Percentiles rank a stretch among this genome's conserved stretches.
Conservation (phyloP, 2,888 invertebrate species). For the Limenitis camilla region DNA sequence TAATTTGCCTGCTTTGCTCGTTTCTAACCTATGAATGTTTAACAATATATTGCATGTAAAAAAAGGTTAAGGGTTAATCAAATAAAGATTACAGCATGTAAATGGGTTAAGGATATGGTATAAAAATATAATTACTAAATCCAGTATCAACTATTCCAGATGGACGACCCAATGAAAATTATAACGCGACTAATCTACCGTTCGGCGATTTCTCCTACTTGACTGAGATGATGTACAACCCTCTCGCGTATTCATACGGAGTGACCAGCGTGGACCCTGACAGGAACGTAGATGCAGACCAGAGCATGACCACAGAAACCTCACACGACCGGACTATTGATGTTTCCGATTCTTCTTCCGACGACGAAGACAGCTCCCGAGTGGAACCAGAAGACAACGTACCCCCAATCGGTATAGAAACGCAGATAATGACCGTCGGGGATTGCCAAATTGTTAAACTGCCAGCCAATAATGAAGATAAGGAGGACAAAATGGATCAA, state of each 20-base stretch:
- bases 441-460: slow-evolving; percentile 70
- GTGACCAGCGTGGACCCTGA: slow-evolving; percentile 52
- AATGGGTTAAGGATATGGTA: neutral
- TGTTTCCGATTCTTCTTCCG: slow-evolving; percentile 58
- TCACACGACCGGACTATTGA: slow-evolving; percentile 60
- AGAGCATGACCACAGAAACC: slow-evolving; percentile 35
- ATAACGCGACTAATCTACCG: slow-evolving; percentile 70
- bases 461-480: slow-evolving; percentile 47
- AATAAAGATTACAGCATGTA: neutral
- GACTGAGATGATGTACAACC: slow-evolving; percentile 70
- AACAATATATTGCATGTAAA: neutral
- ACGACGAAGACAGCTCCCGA: slow-evolving; percentile 52
- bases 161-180: slow-evolving; percentile 69
- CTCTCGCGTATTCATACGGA: slow-evolving; percentile 54
- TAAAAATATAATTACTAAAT: neutral
- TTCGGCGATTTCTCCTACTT: slow-evolving; percentile 73
- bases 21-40: slow-evolving; percentile 9
- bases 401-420: slow-evolving; percentile 51
- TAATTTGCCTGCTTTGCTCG: slow-evolving; percentile 30
- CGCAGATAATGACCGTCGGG: slow-evolving; percentile 68
- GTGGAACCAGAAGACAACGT: slow-evolving; percentile 53
- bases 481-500: slow-evolving; percentile 43
- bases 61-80: neutral
- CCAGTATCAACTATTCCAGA: slow-evolving; percentile 37
- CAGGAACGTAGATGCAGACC: slow-evolving; percentile 39